Base-by-base conservation (phyloP, 2,797 vertebrate genomes). In the Squalus acanthias region DNA sequence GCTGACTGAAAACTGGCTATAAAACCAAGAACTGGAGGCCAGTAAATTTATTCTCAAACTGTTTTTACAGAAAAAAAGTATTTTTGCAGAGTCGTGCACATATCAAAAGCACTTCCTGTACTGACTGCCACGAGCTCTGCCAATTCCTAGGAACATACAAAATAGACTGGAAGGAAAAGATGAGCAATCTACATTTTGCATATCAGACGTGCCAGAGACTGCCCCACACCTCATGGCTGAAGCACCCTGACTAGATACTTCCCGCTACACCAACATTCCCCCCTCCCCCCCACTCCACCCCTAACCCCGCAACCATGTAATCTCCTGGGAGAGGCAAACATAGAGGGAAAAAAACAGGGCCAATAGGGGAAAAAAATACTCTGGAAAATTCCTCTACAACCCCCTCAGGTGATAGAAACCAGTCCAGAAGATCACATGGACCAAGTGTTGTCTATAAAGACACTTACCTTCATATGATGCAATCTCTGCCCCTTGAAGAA, bases 41-140 rank as follows among this genome's bases (percentile, higher is more conserved):
- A 95, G 69, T 33, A 53, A 95, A 57, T 95, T 93, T 46, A 50
- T 70, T 57, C 94, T 95, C 94, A 95, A 50, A 72, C 69, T 57
- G 24, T 74, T 70, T 95, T 72, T n/a, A 65, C 17, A 22, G 39
- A 50, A 50, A 70, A 74, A 95, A 95, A 53, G n/a, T 74, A 9
- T 74, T 74, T 70, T 72, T 20, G 65, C 65, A 94, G 60, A 65
- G 63, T 46, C 39, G 20, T 72, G n/a, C 24, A 26, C 39, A 95
- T 6, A 24, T 63, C 88, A 91, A 15, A 10, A 26, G 6, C 50
- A 91, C 53, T 63, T 33, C 26, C 88, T 63, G 26, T 91, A 15
- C 29, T 63, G 57, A 72, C 67, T 69, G 46, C 67, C 39, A 50
- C 50, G 26, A 67, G 26, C 0, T 74, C 26, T 63, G 33, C 69